Evolutionary conservation across 2,888 invertebrate genomes (phyloP).

Genomic region (Stenodema calcarata): DNA sequence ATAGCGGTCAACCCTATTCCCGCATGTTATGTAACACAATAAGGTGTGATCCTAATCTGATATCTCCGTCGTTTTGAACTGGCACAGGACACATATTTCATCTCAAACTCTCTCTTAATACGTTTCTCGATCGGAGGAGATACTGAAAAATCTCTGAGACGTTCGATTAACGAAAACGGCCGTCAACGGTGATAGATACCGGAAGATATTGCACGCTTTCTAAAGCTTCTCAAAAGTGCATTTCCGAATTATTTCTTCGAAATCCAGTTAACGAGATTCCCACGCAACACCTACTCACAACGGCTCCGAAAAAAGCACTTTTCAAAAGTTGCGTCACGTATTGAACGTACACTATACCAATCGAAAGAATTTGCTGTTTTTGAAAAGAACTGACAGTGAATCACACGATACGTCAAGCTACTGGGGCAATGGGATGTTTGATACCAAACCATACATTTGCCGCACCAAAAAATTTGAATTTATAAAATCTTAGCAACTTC

Average conservation of each 20-base stretch:
- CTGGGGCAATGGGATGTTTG: no score
- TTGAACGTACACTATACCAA: no score
- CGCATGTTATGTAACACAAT: no score
- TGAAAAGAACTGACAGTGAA: no score
- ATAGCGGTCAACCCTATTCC: no score
- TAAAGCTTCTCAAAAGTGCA: not conserved
- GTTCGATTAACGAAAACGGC: not conserved
- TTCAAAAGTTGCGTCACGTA: no score
- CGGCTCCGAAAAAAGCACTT: not conserved
- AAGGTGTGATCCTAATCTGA: no score
- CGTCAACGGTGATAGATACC: not conserved
- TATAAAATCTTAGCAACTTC: no score
- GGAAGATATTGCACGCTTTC: not conserved
- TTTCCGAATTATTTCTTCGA: not conserved
- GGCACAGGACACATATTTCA: not conserved
- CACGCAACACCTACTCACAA: not conserved
- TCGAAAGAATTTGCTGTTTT: no score
- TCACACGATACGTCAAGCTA: no score
- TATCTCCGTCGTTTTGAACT: not conserved
- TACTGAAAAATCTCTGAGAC: not conserved
- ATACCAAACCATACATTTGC: no score
- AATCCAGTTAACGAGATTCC: not conserved
- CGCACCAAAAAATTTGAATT: no score
- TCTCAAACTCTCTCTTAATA: not conserved
- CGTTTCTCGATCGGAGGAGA: not conserved